Base-by-base conservation (phyloP, 1,140 invertebrate species). In the Panagrolaimus sp. region DNA sequence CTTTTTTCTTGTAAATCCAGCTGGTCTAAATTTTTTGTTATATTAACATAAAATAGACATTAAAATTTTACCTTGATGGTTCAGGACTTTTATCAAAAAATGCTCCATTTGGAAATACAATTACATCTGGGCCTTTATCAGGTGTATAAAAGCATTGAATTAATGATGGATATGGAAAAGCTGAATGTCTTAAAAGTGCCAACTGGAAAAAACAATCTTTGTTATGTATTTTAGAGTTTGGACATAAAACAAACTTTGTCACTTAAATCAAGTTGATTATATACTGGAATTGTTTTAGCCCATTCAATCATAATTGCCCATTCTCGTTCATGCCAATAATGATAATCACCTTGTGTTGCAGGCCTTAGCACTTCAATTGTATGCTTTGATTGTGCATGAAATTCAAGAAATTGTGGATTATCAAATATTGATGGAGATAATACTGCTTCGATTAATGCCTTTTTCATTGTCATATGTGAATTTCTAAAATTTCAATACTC, bases 291-390 rank as follows among this genome's bases (percentile, higher is more conserved):
- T 11, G 74, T 82, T 72, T 82, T 82, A 11, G 80, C 81, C 81
- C 81, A 82, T 65, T 82, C 80, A 31, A 83, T 81, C 79, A 81
- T 81, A 45, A 81, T 73, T 23, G 72, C 61, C 79, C 79, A 81
- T 38, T 81, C 80, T 38, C 71, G n/a, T 45, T 82, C 80, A 66
- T 82, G 80, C 81, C 80, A 82, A 63, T 78, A 74, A 46, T 75
- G 68, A 62, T 75, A 78, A 65, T 82, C 80, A 38, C 31, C 31
- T 57, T 57, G 31, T 68, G 66, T 20, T 47, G 62, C 9, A 27
- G 47, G 51, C 8, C 51, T 20, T 25, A 57, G n/a, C n/a, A 16
- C 13, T n/a, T 57, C 51, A 20, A 57, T 57, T 25, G 27, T 27
- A 57, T 57, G 51, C 3, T 20, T 20, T 1, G 51, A 25, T 25